Evolutionary conservation across 2,888 invertebrate species (phyloP).

Genomic region (Cerastis leucographa): DNA sequence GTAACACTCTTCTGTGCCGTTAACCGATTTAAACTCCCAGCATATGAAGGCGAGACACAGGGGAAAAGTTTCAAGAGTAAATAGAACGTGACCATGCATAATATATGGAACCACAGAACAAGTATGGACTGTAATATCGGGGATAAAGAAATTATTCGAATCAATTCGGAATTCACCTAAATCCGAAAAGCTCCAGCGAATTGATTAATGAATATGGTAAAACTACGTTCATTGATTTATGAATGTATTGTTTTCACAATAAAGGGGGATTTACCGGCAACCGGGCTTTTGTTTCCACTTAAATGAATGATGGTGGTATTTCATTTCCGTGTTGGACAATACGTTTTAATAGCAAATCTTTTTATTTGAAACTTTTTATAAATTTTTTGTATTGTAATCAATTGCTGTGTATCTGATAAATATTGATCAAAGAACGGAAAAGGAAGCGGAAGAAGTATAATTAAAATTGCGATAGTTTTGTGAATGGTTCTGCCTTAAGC

Average conservation of each 20-base stretch:
- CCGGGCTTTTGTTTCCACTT: conserved; percentile 42
- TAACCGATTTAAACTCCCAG: conserved; percentile 12
- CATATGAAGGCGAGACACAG: neutral
- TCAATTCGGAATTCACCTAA: conserved; percentile 35
- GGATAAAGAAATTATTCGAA: conserved; percentile 46
- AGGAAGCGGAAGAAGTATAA: neutral
- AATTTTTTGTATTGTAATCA: neutral
- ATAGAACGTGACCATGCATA: conserved; percentile 43
- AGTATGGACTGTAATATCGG: conserved; percentile 7
- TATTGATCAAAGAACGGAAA: neutral
- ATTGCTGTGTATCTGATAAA: neutral
- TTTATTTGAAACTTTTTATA: neutral
- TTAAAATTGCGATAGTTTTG: neutral
- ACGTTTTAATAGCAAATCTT: conserved; percentile 16
- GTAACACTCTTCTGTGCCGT: neutral
- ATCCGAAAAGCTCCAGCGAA: conserved; percentile 53
- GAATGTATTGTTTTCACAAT: conserved; percentile 56
- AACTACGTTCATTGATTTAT: conserved; percentile 62
- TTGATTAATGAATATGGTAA: conserved; percentile 57
- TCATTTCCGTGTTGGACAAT: conserved; percentile 8
- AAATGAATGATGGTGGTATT: conserved; percentile 31
- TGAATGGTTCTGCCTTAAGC: neutral
- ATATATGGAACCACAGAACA: conserved; percentile 27
- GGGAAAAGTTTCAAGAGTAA: conserved; percentile 18
- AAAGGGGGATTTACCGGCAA: conserved; percentile 42